Evolutionary conservation across 2,888 invertebrate species (phyloP).

Genomic region (Andrena marginata): DNA sequence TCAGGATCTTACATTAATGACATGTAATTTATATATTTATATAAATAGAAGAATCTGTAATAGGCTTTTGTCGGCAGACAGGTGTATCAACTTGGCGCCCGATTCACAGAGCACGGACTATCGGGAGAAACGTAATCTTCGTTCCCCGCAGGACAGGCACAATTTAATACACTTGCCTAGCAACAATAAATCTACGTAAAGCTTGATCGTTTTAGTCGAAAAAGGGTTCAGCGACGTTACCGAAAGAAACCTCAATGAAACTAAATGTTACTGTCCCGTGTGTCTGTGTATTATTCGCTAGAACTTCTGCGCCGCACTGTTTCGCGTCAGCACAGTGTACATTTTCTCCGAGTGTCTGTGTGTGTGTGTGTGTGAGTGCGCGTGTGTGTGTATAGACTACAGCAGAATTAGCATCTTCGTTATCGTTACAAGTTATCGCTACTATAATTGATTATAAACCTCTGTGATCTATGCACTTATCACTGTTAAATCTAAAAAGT

Average conservation of each 20-base stretch:
- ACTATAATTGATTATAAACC: constrained; percentile 60
- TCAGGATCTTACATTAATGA: constrained; percentile 70
- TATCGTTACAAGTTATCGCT: constrained; percentile 56
- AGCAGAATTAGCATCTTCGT: constrained; percentile 64
- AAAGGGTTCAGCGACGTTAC: constrained; percentile 32
- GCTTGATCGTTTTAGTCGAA: constrained; percentile 23
- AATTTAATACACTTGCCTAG: constrained; percentile 60
- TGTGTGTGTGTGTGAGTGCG: no score
- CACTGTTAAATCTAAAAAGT: constrained; percentile 67
- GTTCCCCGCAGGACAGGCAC: constrained; percentile 28
- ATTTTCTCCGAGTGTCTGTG: constrained; percentile 40
- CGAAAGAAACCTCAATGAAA: constrained; percentile 38
- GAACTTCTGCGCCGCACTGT: constrained; percentile 17
- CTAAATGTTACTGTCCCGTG: constrained; percentile 22
- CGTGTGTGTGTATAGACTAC: constrained; percentile 52
- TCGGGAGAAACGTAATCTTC: constrained; percentile 9
- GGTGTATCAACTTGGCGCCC: constrained; percentile 56
- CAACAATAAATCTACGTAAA: constrained; percentile 49
- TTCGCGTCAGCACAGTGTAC: constrained; percentile 46
- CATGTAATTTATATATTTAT: constrained; percentile 58
- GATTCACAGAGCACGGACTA: not conserved
- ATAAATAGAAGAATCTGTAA: constrained; percentile 59
- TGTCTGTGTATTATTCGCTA: constrained; percentile 21
- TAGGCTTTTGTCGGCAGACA: constrained; percentile 46
- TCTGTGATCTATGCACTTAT: constrained; percentile 67